A percentile compares a stretch with the other conserved stretches of the same genome.
phyloP scores from a whole-genome alignment of 2,113 vertebrate species.

The Falcunculus frontatus region DNA sequence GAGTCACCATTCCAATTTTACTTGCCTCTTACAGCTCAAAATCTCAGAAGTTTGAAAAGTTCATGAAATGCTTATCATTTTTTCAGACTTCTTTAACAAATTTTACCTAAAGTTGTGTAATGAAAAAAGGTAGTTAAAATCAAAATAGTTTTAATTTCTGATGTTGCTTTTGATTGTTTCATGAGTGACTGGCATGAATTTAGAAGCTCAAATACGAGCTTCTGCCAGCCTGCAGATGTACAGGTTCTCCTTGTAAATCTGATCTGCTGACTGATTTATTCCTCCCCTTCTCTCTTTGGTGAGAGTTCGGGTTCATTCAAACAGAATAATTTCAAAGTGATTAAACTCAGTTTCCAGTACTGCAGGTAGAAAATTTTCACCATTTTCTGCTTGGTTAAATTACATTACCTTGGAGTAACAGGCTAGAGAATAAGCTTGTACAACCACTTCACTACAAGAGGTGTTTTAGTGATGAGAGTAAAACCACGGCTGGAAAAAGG shows the following conservation, averaged over 20 bases:
- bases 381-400: slow-evolving; percentile 43
- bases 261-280: not conserved
- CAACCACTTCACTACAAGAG: not conserved
- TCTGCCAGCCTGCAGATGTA: not conserved
- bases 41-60: not conserved
- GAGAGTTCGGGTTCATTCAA: not conserved
- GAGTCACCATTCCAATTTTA: not conserved
- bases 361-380: not conserved
- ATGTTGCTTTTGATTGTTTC: not conserved
- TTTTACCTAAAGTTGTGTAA: not conserved
- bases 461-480: not conserved
- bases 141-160: not conserved
- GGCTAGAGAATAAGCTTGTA: not conserved
- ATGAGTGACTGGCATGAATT: not conserved
- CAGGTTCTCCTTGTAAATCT: not conserved
- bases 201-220: not conserved
- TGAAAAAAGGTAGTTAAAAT: not conserved
- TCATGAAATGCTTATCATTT: not conserved
- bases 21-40: not conserved
- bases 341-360: not conserved
- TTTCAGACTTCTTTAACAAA: not conserved
- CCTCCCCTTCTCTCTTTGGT: not conserved
- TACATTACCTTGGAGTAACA: not conserved
- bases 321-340: slow-evolving; percentile 9
- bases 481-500: not conserved